phyloP scores from a whole-genome alignment of 2,797 vertebrate species.

The Morus bassanus region DNA sequence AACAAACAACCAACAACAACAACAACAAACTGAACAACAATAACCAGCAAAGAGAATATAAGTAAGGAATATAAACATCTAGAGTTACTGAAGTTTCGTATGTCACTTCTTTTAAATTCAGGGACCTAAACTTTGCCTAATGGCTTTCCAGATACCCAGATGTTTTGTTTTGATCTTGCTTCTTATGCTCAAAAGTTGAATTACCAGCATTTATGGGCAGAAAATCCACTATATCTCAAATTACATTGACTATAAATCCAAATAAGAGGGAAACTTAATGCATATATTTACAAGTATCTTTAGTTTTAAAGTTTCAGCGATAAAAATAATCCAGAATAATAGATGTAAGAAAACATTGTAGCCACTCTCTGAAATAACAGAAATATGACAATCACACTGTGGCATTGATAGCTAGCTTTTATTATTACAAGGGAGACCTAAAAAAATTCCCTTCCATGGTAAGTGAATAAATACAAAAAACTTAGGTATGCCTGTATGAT shows the following conservation, averaged over 20 bases:
- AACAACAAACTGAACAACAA: not conserved
- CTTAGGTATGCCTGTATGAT: not conserved
- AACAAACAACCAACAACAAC: not conserved
- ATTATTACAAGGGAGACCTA: not conserved
- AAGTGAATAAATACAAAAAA: not conserved
- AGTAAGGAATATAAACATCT: not conserved
- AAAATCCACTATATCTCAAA: not conserved
- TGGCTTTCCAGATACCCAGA: not conserved
- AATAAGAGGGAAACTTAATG: not conserved
- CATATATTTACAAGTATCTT: not conserved
- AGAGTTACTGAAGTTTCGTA: not conserved
- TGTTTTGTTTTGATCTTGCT: not conserved
- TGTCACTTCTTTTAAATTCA: not conserved
- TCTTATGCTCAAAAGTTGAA: not conserved
- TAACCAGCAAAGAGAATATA: accelerated
- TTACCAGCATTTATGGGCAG: not conserved
- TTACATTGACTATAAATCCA: not conserved
- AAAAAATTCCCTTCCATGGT: not conserved
- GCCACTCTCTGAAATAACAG: not conserved
- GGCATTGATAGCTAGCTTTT: not conserved
- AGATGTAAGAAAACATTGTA: not conserved
- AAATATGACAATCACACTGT: not conserved
- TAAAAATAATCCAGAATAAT: not conserved
- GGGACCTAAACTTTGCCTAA: not conserved
- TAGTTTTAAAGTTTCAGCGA: not conserved